Conservation (phyloP, 2,113 vertebrate species). For the Otus sunia region DNA sequence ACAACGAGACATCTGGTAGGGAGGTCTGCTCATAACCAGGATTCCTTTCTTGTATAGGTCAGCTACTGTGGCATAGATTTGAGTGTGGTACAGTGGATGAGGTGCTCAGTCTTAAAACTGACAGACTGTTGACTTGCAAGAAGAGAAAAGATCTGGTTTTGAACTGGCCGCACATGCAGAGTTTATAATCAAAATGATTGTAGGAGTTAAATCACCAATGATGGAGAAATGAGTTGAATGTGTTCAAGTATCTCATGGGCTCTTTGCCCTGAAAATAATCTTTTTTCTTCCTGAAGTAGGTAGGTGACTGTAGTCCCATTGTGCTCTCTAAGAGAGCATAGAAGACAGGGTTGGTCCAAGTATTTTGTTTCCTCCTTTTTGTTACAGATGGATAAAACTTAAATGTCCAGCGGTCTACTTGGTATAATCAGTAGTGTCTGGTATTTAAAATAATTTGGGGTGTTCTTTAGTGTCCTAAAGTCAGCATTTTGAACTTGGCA, state of each 20-base stretch:
- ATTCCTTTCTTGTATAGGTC: not conserved
- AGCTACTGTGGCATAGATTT: not conserved
- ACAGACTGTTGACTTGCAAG: not conserved
- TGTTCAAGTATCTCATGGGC: not conserved
- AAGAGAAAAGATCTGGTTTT: not conserved
- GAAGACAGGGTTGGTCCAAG: not conserved
- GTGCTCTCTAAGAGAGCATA: not conserved
- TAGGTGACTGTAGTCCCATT: not conserved
- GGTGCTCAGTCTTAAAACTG: not conserved
- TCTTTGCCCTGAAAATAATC: not conserved
- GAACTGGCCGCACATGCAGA: not conserved
- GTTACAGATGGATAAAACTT: not conserved
- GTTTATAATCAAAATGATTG: not conserved
- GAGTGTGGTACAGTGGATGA: not conserved
- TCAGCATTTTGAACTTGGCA: not conserved
- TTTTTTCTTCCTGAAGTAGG: not conserved
- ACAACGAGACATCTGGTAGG: rapidly evolving
- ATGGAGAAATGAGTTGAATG: not conserved
- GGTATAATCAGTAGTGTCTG: not conserved
- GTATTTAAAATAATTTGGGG: not conserved
- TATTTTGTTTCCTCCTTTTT: not conserved
- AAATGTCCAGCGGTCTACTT: not conserved
- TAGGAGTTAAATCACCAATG: not conserved
- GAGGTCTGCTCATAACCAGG: not conserved
- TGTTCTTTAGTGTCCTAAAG: not conserved